These are phyloP conservation scores for Xylocopa sonorina DNA, from an alignment of 1,140 invertebrate genomes.

Conservation along the genomic window DNA sequence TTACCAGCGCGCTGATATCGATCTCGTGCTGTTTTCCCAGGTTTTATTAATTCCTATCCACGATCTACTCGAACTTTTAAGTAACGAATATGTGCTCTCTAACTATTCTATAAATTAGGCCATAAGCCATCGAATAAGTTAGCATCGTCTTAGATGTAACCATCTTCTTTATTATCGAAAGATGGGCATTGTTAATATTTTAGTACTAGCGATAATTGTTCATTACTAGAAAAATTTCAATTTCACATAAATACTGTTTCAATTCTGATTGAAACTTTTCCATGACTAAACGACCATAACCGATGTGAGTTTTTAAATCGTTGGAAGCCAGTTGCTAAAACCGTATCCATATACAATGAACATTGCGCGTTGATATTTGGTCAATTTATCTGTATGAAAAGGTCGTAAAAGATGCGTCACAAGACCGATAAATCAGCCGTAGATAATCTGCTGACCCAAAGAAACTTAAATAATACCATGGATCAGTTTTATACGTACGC, in stretches of 20 bases:
- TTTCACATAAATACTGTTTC: not conserved
- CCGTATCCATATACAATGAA: not conserved
- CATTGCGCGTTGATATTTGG: slow-evolving; percentile 5
- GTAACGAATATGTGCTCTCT: not conserved
- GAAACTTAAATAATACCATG: not conserved
- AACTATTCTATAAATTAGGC: not conserved
- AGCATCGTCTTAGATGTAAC: no score
- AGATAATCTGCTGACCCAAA: slow-evolving; percentile 1
- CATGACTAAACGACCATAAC: not conserved
- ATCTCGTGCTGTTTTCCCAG: not conserved
- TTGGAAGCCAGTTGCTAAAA: not conserved
- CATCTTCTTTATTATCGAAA: not conserved
- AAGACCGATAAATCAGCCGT: not conserved
- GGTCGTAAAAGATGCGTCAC: not conserved
- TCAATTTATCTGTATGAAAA: not conserved
- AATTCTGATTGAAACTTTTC: not conserved
- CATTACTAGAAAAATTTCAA: no score
- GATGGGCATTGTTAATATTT: not conserved
- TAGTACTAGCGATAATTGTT: not conserved
- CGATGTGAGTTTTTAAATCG: not conserved
- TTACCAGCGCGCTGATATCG: not conserved
- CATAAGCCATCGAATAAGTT: not conserved
- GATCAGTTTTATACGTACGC: not conserved
- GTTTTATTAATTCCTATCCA: not conserved
- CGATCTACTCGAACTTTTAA: not conserved